Percentiles rank a stretch among this genome's conserved stretches.
These are phyloP conservation scores for Hirtodrosophila confusa DNA, from an alignment of 2,888 invertebrate species.

Conservation along the genomic window DNA sequence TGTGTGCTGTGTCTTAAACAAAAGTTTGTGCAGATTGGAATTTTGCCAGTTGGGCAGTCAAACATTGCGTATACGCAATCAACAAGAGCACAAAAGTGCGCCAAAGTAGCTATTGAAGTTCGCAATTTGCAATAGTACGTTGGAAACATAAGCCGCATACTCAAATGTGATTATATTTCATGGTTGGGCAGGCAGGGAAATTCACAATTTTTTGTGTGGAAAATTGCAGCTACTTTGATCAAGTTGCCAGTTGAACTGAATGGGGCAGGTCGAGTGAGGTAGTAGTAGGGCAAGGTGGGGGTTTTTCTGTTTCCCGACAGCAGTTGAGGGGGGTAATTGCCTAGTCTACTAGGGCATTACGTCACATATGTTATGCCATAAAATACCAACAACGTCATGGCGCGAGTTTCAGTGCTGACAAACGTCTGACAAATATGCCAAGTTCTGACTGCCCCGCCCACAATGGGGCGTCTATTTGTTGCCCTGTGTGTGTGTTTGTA, in stretches of 20 bases:
- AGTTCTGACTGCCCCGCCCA: conserved; percentile 28
- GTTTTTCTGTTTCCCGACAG: background rate
- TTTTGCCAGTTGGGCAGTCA: conserved; percentile 19
- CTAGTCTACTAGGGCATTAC: conserved; percentile 32
- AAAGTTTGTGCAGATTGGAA: conserved; percentile 21
- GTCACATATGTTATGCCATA: conserved; percentile 39
- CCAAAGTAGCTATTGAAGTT: conserved; percentile 29
- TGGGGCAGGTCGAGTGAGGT: background rate
- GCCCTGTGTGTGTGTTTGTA: conserved; percentile 36
- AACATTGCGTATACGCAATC: conserved; percentile 46
- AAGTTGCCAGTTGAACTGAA: conserved; percentile 12
- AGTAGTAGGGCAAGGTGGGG: background rate
- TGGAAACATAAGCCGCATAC: conserved; percentile 9
- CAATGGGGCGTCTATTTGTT: background rate
- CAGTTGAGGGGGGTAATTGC: conserved; percentile 24
- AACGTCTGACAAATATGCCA: conserved; percentile 60
- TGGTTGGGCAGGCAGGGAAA: conserved; percentile 22
- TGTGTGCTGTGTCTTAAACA: conserved; percentile 13
- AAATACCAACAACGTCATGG: conserved; percentile 53
- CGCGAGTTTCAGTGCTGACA: conserved; percentile 36
- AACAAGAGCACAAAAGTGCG: conserved; percentile 10
- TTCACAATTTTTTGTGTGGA: conserved; percentile 5
- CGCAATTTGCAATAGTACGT: conserved; percentile 18
- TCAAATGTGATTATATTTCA: conserved; percentile 50
- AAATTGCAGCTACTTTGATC: conserved; percentile 42